These are phyloP conservation scores for Gallinago nigripennis DNA, from an alignment of 2,797 vertebrate species.

Conservation along the genomic window DNA sequence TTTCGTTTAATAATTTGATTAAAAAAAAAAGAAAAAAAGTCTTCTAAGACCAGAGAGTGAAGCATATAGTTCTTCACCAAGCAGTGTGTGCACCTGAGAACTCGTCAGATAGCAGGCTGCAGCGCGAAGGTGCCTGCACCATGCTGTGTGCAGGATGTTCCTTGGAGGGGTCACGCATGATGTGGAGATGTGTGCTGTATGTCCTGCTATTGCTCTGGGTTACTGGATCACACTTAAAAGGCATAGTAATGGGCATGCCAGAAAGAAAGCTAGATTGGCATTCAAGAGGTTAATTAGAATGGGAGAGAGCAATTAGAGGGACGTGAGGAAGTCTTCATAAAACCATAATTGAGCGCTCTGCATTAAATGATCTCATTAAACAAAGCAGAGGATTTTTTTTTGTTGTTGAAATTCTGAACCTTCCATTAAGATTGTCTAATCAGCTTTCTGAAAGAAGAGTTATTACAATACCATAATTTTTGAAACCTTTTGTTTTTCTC, in stretches of 20 bases:
- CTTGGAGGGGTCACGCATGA: accelerated
- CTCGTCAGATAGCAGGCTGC: neutral
- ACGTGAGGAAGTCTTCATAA: constrained; percentile 56
- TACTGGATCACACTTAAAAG: constrained; percentile 4
- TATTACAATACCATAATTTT: constrained; percentile 41
- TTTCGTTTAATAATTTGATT: neutral
- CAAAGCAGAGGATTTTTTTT: constrained; percentile 51
- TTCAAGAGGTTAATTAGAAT: constrained; percentile 70
- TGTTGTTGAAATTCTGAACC: constrained; percentile 59
- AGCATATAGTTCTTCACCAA: neutral
- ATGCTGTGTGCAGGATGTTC: accelerated
- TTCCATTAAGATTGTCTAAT: constrained; percentile 67
- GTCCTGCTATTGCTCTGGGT: neutral
- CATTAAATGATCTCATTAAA: constrained; percentile 62
- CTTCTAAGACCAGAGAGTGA: neutral
- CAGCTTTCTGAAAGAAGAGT: constrained; percentile 58
- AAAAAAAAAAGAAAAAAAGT: neutral
- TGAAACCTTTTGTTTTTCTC: constrained; percentile 21
- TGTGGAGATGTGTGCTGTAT: neutral
- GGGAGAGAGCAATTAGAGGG: constrained; percentile 68
- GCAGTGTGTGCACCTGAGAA: accelerated
- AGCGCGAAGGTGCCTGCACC: accelerated
- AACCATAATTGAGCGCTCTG: constrained; percentile 57
- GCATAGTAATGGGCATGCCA: neutral
- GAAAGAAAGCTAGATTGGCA: constrained; percentile 34